phyloP scores from a whole-genome alignment of 2,113 vertebrate genomes.

The Lonchura striata region DNA sequence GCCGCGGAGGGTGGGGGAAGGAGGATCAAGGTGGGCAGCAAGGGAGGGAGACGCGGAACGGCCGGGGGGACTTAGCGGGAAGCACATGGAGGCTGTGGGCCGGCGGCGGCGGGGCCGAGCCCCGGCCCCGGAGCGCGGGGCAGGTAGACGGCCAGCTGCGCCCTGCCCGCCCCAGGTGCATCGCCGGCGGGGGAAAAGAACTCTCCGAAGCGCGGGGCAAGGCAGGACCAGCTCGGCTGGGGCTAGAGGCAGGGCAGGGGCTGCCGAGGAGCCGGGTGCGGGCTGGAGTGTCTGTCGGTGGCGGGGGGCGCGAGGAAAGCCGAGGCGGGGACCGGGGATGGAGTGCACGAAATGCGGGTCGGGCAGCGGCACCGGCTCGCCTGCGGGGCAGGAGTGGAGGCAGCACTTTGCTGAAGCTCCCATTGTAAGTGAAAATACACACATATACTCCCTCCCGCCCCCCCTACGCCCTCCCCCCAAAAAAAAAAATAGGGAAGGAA shows the following conservation, averaged over 20 bases:
- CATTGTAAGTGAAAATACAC: conserved; percentile 3
- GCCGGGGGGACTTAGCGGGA: not conserved
- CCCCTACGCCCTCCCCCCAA: too few species aligned
- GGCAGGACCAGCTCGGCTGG: not conserved
- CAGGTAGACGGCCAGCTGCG: not conserved
- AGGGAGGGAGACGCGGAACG: not conserved
- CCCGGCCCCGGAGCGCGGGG: not conserved
- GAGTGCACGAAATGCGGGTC: not conserved
- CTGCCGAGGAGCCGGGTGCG: not conserved
- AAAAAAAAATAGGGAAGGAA: not conserved
- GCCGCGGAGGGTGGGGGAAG: not conserved
- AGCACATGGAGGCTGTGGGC: not conserved
- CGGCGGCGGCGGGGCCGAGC: not conserved
- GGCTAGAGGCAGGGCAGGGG: not conserved
- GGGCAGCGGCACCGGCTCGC: not conserved
- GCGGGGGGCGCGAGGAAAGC: not conserved
- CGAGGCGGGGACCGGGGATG: not conserved
- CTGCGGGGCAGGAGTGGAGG: not conserved
- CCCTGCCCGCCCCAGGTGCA: not conserved
- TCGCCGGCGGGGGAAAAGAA: not conserved
- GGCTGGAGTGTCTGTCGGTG: not conserved
- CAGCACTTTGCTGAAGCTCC: not conserved
- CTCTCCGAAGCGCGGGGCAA: not conserved
- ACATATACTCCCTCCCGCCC: not conserved
- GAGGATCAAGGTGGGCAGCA: not conserved